Evolutionary conservation across 1,140 invertebrate genomes (phyloP), one percentile per base, ranked within the genome.

Genomic region (Bombus breviceps): DNA sequence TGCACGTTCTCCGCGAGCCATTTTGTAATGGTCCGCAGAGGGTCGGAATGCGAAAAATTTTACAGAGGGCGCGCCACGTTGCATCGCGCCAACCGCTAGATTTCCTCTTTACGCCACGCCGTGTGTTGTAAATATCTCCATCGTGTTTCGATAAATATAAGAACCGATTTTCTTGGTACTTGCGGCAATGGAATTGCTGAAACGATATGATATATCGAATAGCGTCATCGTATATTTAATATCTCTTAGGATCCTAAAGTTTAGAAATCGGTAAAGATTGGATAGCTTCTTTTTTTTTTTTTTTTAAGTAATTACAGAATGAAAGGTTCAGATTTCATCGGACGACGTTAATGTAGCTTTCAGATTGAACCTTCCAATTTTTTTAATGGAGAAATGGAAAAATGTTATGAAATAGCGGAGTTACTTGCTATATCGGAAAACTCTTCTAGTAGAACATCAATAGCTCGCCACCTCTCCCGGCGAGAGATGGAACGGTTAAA

Each of bases 11-110:
- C 32, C 28, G 76, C 68, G 64, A 62, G 76, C 68, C 76, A 80
- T 85, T 85, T 85, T 80, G 68, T 73, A 85, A 85, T 72, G 68
- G 83, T 13, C 53, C 53, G 83, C 68, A 34, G 68, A 72, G 68
- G 32, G 28, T 12, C 39, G 66, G 77, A 85, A 80, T 72, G 83
- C 77, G 83, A 80, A 85, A 72, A 85, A 85, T 85, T 47, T 41
- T 25, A n/a, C 37, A n/a, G 43, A 37, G 39, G 13, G 6, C 15
- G 39, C n/a, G 32, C 43, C 34, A 25, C 39, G 69, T 34, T 47
- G 64, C 78, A 43, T 39, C 47, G 28, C 66, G 5, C 32, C n/a
- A n/a, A 34, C 10, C 32, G 18, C 62, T 41, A 34, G n/a, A 77
- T 83, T 41, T 77, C 59, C 81, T 10, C 22, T 32, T 53, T 41